Evolutionary conservation across 2,797 vertebrate genomes (phyloP).

Genomic region (Nannoperca australis): DNA sequence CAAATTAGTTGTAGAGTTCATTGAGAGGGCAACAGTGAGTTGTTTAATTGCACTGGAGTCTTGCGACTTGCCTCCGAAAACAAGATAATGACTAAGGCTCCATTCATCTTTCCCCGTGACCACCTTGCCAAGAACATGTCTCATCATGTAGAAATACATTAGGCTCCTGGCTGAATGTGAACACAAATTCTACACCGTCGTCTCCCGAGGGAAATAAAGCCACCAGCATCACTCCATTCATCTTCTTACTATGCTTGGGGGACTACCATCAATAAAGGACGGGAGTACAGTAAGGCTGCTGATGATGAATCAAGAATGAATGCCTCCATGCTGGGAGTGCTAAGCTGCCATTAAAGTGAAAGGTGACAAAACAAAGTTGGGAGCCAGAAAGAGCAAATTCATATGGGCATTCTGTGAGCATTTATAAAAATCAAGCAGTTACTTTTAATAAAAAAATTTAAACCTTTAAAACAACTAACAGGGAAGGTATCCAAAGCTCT

Average conservation of each 20-base stretch:
- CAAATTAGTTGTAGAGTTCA: slow-evolving; percentile 77
- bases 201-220: slow-evolving; percentile 80
- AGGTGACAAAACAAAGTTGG: slow-evolving; percentile 41
- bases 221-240: slow-evolving; percentile 84
- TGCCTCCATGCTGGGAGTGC: slow-evolving; percentile 28
- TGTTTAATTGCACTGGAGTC: slow-evolving; percentile 74
- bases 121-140: slow-evolving; percentile 47
- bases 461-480: background rate
- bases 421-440: background rate
- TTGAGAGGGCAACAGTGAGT: slow-evolving; percentile 61
- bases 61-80: slow-evolving; percentile 75
- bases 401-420: background rate
- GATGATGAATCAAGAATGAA: slow-evolving; percentile 51
- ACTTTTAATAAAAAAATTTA: too few relatives aligned
- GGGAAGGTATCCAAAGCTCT: slow-evolving; percentile 4
- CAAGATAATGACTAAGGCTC: slow-evolving; percentile 74
- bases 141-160: slow-evolving; percentile 67
- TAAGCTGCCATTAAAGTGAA: slow-evolving; percentile 42
- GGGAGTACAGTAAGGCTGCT: slow-evolving; percentile 5
- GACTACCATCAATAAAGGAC: slow-evolving; percentile 58
- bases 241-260: slow-evolving; percentile 46
- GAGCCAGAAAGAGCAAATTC: background rate
- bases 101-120: slow-evolving; percentile 64
- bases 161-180: slow-evolving; percentile 51
- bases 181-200: slow-evolving; percentile 44